Percentiles rank a stretch among this genome's conserved stretches.
phyloP scores from a whole-genome alignment of 2,797 vertebrate genomes.

The Aldrovandia affinis region DNA sequence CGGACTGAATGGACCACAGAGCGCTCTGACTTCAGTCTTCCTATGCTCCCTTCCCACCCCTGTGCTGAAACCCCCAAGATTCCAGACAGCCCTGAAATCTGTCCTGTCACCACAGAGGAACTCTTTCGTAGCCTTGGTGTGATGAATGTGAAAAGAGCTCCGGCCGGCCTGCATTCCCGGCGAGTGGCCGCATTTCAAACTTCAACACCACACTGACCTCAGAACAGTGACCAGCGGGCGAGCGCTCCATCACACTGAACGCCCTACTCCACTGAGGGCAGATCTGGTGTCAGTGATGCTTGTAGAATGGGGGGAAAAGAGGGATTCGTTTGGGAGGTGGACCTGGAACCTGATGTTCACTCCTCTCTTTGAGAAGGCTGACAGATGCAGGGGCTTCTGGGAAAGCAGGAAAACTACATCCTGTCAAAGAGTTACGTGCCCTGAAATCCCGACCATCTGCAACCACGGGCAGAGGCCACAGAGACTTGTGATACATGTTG shows the following conservation, averaged over 20 bases:
- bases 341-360: background rate
- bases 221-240: constrained; percentile 18
- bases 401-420: background rate
- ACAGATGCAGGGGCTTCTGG: background rate
- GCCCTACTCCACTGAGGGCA: background rate
- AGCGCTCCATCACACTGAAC: constrained; percentile 4
- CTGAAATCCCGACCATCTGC: background rate
- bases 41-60: constrained; percentile 43
- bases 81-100: background rate
- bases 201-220: background rate
- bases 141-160: background rate
- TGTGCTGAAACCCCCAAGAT: constrained; percentile 20
- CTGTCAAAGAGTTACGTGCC: background rate
- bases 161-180: background rate
- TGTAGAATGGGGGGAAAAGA: background rate
- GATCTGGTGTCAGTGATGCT: background rate
- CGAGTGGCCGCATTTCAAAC: background rate
- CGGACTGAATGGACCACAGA: constrained; percentile 50
- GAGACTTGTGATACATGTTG: background rate
- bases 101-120: background rate
- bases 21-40: constrained; percentile 45
- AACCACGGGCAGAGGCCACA: background rate
- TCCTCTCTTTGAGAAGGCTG: background rate
- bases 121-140: background rate
- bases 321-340: background rate